phyloP scores from a whole-genome alignment of 2,888 invertebrate genomes.

The Sericinus montela region DNA sequence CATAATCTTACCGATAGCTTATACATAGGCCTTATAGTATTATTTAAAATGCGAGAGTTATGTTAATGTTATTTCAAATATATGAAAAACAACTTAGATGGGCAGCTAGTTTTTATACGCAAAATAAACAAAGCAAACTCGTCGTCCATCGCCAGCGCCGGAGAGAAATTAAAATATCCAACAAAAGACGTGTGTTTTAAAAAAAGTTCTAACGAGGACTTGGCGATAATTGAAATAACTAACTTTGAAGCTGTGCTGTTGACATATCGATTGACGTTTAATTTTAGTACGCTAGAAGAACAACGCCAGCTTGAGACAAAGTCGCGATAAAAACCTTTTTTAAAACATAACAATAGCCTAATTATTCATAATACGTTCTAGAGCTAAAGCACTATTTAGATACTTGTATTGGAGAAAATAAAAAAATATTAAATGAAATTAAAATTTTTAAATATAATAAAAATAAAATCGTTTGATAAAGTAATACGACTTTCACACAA shows the following conservation, averaged over 20 bases:
- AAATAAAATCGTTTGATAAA: background rate
- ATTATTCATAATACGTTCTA: background rate
- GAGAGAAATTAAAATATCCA: constrained; percentile 37
- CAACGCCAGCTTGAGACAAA: constrained; percentile 39
- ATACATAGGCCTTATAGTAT: no score
- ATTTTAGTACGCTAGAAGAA: constrained; percentile 62
- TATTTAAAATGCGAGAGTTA: no score
- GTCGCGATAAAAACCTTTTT: constrained; percentile 9
- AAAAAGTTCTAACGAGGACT: constrained; percentile 52
- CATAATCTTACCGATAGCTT: no score
- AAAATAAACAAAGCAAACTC: constrained; percentile 11
- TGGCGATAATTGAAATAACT: constrained; percentile 71
- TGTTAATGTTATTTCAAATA: no score
- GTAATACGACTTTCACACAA: constrained; percentile 31
- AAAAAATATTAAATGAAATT: no score
- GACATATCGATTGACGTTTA: constrained; percentile 71
- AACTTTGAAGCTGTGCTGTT: constrained; percentile 52
- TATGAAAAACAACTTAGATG: no score
- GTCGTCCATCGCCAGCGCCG: constrained; percentile 22
- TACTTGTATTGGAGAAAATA: no score
- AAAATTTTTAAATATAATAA: no score
- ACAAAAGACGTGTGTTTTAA: constrained; percentile 50
- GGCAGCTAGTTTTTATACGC: background rate
- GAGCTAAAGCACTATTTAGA: no score
- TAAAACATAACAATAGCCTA: background rate